These are phyloP conservation scores for Heliothis subflexa DNA, from an alignment of 1,140 invertebrate genomes.

Conservation along the genomic window DNA sequence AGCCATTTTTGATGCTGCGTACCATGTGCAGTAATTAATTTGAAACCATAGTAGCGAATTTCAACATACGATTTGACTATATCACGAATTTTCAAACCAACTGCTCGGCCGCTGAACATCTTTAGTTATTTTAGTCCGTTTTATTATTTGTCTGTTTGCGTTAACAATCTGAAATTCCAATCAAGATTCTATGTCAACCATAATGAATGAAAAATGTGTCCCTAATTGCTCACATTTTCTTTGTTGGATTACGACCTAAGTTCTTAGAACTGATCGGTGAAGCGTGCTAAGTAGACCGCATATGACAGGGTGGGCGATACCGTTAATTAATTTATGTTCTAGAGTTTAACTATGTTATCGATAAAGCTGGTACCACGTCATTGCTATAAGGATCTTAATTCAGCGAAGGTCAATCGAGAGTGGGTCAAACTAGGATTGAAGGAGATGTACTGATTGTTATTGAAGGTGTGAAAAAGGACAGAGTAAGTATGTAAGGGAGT, in stretches of 20 bases:
- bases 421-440: conserved; percentile 5
- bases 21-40: too few relatives aligned
- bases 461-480: background rate
- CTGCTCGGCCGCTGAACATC: too few relatives aligned
- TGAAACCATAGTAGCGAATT: too few relatives aligned
- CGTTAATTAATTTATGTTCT: conserved; percentile 44
- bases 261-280: background rate
- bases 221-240: conserved; percentile 9
- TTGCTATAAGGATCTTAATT: conserved; percentile 32
- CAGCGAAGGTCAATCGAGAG: conserved; percentile 24
- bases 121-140: background rate
- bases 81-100: too few relatives aligned
- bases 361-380: conserved; percentile 20
- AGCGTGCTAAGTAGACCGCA: conserved; percentile 30
- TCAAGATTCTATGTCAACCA: background rate
- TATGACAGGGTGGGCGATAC: conserved; percentile 27
- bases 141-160: background rate
- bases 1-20: too few relatives aligned
- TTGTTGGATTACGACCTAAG: conserved; percentile 29
- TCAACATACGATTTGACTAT: too few relatives aligned
- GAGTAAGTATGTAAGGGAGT: background rate
- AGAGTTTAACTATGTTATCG: conserved; percentile 41
- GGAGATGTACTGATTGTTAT: background rate
- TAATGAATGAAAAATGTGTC: conserved; percentile 7
- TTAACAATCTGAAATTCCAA: too few relatives aligned